Conservation (phyloP, 2,797 vertebrate species). For the Falco cherrug region DNA sequence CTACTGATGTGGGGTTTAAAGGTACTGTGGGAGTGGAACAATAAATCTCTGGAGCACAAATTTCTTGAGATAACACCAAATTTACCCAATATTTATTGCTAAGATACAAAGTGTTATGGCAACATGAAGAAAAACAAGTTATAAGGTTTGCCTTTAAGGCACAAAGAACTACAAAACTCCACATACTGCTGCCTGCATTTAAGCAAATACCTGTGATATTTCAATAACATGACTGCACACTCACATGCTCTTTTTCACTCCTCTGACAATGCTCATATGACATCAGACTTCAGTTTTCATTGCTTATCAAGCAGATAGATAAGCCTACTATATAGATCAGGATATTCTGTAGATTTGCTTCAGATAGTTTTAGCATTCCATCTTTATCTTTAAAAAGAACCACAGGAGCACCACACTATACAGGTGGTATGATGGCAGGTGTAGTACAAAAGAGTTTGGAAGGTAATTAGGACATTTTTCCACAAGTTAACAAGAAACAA, state of each 20-base stretch:
- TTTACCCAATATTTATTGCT: slow-evolving; percentile 57
- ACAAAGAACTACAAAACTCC: background rate
- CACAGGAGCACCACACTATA: background rate
- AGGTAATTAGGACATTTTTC: background rate
- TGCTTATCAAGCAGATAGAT: background rate
- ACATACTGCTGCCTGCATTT: background rate
- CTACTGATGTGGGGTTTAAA: slow-evolving; percentile 17
- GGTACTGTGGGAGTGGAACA: slow-evolving; percentile 29
- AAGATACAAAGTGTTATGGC: slow-evolving; percentile 64
- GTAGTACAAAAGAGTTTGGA: background rate
- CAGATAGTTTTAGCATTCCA: background rate
- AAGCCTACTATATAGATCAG: background rate
- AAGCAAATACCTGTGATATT: background rate
- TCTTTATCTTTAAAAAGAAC: background rate
- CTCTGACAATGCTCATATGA: background rate
- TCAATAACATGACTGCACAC: background rate
- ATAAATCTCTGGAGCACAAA: slow-evolving; percentile 46
- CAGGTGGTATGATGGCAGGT: background rate
- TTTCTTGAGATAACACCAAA: slow-evolving; percentile 56
- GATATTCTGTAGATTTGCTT: background rate
- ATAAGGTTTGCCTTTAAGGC: slow-evolving; percentile 47
- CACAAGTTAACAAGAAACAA: background rate
- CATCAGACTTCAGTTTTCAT: background rate
- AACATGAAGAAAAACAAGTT: slow-evolving; percentile 63
- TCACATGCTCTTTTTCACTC: background rate